phyloP scores from a whole-genome alignment of 2,888 invertebrate species.

The Diplolepis rosae region DNA sequence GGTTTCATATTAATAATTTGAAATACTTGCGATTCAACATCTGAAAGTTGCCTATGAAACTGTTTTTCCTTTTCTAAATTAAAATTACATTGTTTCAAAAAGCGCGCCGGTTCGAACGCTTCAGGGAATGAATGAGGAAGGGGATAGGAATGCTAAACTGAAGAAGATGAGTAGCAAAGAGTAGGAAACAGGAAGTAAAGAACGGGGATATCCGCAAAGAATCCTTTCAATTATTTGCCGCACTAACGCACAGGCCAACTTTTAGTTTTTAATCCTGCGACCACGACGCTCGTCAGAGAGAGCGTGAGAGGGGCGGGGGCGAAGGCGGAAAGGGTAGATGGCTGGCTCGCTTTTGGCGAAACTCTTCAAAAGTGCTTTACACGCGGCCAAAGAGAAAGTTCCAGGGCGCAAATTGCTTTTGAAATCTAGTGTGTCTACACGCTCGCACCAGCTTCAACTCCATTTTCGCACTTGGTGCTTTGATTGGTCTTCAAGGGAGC shows the following conservation, averaged over 20 bases:
- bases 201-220: conserved; percentile 3
- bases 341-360: conserved; percentile 27
- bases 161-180: conserved; percentile 8
- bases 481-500: conserved; percentile 1
- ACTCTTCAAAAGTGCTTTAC: conserved; percentile 32
- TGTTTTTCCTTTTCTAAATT: conserved; percentile 59
- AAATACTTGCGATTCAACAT: too few relatives aligned
- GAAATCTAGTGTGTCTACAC: conserved; percentile 35
- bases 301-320: conserved; percentile 7
- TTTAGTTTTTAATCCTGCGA: conserved; percentile 37
- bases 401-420: conserved; percentile 52
- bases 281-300: conserved; percentile 12
- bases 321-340: conserved; percentile 11
- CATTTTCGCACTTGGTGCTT: conserved; percentile 14
- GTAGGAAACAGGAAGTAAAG: background rate
- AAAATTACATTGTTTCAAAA: conserved; percentile 63
- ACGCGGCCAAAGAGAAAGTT: conserved; percentile 43
- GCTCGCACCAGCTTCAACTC: conserved; percentile 17
- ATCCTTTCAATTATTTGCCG: conserved; percentile 43
- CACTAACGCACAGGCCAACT: conserved; percentile 40
- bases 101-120: conserved; percentile 53
- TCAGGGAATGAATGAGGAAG: conserved; percentile 30
- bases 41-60: conserved; percentile 55
- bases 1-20: too few relatives aligned
- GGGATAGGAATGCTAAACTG: conserved; percentile 15